Evolutionary conservation across 2,797 vertebrate genomes (phyloP).

Genomic region (Okamejei kenojei): DNA sequence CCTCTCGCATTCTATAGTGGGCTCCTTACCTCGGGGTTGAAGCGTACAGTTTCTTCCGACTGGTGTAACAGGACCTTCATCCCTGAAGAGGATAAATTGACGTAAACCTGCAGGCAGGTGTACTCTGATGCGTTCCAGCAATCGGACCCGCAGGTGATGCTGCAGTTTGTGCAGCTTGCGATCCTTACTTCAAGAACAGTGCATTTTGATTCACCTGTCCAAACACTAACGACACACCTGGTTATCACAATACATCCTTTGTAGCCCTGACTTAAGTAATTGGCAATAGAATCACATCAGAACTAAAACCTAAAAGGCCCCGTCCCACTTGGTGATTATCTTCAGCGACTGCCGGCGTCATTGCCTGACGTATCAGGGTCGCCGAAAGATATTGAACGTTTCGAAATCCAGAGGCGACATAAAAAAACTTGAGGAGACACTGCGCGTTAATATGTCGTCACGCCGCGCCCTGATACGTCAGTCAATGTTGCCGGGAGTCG

Average conservation of each 20-base stretch:
- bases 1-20: too few species aligned
- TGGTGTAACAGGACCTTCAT: constrained; percentile 75
- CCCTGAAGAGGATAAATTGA: constrained; percentile 77
- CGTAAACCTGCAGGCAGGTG: constrained; percentile 85
- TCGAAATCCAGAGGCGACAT: too few species aligned
- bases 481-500: too few species aligned
- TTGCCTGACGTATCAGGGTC: too few species aligned
- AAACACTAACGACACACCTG: constrained; percentile 61
- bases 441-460: too few species aligned
- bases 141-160: constrained; percentile 81
- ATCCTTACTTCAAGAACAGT: constrained; percentile 76
- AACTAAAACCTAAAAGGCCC: background rate
- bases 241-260: background rate
- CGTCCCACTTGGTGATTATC: too few species aligned
- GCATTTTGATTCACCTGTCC: constrained; percentile 79
- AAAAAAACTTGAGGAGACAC: too few species aligned
- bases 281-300: background rate
- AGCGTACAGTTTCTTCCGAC: constrained; percentile 79
- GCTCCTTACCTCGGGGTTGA: constrained; percentile 73
- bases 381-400: too few species aligned
- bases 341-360: too few species aligned
- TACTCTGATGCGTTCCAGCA: constrained; percentile 82
- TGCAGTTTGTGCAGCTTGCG: constrained; percentile 80
- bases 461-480: too few species aligned
- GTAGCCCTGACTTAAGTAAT: too few species aligned